Percentiles rank a stretch among this genome's conserved stretches.
phyloP scores from a whole-genome alignment of 2,888 invertebrate genomes.

The Caenorhabditis sp. region DNA sequence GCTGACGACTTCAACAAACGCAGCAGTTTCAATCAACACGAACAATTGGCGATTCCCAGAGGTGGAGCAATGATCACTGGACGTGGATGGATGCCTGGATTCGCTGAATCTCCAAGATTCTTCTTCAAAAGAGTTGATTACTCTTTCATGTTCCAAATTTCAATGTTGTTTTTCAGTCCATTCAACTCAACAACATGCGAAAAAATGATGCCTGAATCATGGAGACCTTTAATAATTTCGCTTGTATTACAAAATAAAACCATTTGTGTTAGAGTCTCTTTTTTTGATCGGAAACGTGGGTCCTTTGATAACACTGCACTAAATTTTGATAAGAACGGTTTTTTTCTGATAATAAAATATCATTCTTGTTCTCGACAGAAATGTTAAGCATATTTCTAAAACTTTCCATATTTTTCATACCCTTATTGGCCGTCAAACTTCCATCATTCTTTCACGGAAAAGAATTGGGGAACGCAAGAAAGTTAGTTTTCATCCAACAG shows the following conservation, averaged over 20 bases:
- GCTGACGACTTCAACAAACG: constrained; percentile 40
- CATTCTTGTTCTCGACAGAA: not conserved
- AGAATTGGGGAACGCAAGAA: constrained; percentile 9
- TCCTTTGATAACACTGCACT: too few species aligned
- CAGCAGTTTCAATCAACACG: constrained; percentile 20
- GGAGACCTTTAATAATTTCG: not conserved
- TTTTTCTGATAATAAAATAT: not conserved
- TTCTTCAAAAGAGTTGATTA: not conserved
- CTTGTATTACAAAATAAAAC: not conserved
- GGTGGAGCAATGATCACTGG: constrained; percentile 52
- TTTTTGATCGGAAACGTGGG: not conserved
- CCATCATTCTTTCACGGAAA: constrained; percentile 32
- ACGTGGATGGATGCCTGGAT: constrained; percentile 56
- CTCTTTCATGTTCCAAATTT: not conserved
- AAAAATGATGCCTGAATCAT: constrained; percentile 2
- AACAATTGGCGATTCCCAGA: constrained; percentile 40
- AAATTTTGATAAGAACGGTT: too few species aligned
- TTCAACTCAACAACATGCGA: not conserved
- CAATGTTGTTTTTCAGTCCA: not conserved
- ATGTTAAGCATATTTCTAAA: constrained; percentile 3
- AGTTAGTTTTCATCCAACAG: constrained; percentile 7
- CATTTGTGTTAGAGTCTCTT: constrained; percentile 15
- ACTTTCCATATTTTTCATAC: constrained; percentile 5
- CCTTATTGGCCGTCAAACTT: not conserved
- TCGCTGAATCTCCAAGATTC: constrained; percentile 19